Percentiles rank a stretch among this genome's conserved stretches.
Evolutionary conservation across 2,888 invertebrate species (phyloP).

Genomic region (Lamproptera curius): DNA sequence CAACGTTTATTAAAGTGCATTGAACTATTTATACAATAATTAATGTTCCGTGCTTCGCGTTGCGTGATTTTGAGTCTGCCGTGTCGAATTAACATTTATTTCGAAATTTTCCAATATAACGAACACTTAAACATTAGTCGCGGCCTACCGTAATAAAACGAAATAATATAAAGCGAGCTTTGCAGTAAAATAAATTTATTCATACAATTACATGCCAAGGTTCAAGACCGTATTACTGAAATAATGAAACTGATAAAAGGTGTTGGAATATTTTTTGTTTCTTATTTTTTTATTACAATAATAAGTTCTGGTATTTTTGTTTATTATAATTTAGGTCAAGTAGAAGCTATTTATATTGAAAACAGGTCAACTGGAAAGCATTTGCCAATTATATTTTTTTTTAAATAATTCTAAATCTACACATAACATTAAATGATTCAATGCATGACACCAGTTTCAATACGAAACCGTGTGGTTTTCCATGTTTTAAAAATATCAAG

Average conservation of each 20-base stretch:
- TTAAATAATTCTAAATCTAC: too few relatives aligned
- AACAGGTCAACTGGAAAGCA: too few relatives aligned
- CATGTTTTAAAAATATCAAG: too few relatives aligned
- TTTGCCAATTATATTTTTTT: too few relatives aligned
- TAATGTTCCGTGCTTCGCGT: conserved; percentile 26
- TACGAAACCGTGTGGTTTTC: too few relatives aligned
- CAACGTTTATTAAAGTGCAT: not conserved
- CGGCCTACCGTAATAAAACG: conserved; percentile 8
- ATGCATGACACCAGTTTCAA: too few relatives aligned
- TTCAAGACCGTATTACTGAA: not conserved
- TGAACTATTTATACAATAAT: conserved; percentile 1
- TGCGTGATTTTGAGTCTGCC: conserved; percentile 56
- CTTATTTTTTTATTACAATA: too few relatives aligned
- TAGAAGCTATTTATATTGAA: too few relatives aligned
- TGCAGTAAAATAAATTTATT: conserved; percentile 2
- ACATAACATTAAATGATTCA: too few relatives aligned
- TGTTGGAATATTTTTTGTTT: not conserved
- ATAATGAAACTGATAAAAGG: not conserved
- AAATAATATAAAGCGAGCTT: conserved; percentile 8
- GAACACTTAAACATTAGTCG: conserved; percentile 60
- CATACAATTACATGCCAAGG: conserved; percentile 1
- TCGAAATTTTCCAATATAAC: conserved; percentile 73
- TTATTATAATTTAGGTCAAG: too few relatives aligned
- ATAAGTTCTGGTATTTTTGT: too few relatives aligned
- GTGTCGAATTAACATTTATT: conserved; percentile 73